Evolutionary conservation across 2,888 invertebrate genomes (phyloP), one percentile per base, ranked within the genome.

Genomic region (Pseudeuparius sepicola): DNA sequence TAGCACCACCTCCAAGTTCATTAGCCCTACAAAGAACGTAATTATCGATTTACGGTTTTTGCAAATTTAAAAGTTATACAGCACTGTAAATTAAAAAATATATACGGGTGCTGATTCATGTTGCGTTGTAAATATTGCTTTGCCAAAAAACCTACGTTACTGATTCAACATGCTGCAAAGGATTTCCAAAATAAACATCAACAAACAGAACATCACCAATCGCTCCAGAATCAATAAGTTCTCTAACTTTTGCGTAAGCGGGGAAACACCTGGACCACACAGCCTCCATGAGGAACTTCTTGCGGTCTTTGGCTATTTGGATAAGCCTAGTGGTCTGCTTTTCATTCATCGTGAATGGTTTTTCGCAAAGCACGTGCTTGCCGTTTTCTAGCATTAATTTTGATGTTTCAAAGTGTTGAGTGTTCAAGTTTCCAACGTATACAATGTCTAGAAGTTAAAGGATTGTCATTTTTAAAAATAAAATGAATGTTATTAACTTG

Each of bases 331-430:
- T 66, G 0, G 79, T 71, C 59, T 90, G 79, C 49, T 78, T 78
- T 27, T 68, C 65, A 58, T 87, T 88, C 63, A 92, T 62, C 30
- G 85, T 80, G 39, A 93, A 61, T 0, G 93, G 89, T 59, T 93
- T 94, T 61, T 94, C 93, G 56, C 90, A 88, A 2, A 94, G 64
- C 2, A 94, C 80, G 52, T 87, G 80, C 58, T 93, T 93, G 0
- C 86, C 86, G 50, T 76, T 66, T 41, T 80, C 73, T 14, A 94
- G 62, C 71, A 85, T 82, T 36, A 84, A 52, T 55, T 78, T 75
- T 1, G 73, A 66, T 3, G 83, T 61, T 24, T 71, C 66, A 44
- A 73, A 75, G 59, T 93, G 93, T 42, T 75, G 68, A 0, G 79
- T 70, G 59, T 85, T 78, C 14, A 90, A 60, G 1, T 71, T 65